Conservation (phyloP, 2,888 invertebrate species). For the Monoplex corrugatus region DNA sequence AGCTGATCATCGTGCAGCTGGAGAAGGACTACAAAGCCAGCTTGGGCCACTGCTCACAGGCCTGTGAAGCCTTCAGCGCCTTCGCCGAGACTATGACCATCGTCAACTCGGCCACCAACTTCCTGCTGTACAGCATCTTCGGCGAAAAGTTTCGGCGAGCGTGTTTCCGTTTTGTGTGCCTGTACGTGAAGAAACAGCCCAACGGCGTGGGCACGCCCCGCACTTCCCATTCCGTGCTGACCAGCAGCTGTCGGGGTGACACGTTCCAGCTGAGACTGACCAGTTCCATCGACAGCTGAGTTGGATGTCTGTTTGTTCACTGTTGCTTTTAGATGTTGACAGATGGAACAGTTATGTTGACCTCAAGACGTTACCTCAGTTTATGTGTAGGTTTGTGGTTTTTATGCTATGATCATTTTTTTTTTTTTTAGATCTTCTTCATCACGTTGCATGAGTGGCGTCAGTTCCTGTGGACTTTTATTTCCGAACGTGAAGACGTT, state of each 20-base stretch:
- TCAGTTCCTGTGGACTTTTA: too few species aligned
- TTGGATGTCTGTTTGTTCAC: too few species aligned
- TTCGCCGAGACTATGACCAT: constrained; percentile 75
- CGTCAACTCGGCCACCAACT: constrained; percentile 78
- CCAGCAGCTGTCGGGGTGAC: constrained; percentile 47
- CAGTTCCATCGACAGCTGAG: constrained; percentile 8
- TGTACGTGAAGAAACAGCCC: constrained; percentile 18
- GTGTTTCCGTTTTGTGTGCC: constrained; percentile 57
- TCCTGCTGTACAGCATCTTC: constrained; percentile 78
- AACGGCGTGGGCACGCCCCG: neutral
- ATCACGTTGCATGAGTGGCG: too few species aligned
- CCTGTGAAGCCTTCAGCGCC: constrained; percentile 70
- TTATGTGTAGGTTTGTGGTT: too few species aligned
- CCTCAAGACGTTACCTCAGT: too few species aligned
- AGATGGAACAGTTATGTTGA: too few species aligned
- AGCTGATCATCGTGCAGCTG: constrained; percentile 53
- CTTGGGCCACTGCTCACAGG: constrained; percentile 61
- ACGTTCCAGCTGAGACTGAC: constrained; percentile 38
- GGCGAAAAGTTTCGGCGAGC: constrained; percentile 76
- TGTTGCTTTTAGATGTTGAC: too few species aligned
- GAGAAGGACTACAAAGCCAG: constrained; percentile 42
- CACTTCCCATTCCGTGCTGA: constrained; percentile 42
- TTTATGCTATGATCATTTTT: too few species aligned
- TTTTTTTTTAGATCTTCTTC: too few species aligned
- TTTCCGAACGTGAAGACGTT: too few species aligned